phyloP scores from a whole-genome alignment of 2,113 vertebrate species.

The Lophotis ruficrista region DNA sequence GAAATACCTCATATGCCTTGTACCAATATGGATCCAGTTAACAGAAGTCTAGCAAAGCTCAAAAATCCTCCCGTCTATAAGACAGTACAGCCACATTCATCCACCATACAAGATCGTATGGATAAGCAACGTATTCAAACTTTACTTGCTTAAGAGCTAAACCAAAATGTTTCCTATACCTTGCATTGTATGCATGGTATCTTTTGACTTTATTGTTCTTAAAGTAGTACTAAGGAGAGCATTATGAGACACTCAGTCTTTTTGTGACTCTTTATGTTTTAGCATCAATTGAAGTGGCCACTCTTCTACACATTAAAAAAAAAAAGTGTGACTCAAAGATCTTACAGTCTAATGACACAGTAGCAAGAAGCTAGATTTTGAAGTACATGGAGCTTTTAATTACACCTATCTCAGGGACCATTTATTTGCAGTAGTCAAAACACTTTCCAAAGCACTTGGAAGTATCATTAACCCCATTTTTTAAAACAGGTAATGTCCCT shows the following conservation, averaged over 20 bases:
- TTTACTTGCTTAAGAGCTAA: background rate
- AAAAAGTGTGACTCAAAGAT: background rate
- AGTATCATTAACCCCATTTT: background rate
- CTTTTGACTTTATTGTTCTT: background rate
- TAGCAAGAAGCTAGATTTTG: background rate
- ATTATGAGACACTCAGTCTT: background rate
- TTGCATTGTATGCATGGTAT: background rate
- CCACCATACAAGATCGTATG: background rate
- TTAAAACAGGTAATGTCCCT: background rate
- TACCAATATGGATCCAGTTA: background rate
- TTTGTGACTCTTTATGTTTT: background rate
- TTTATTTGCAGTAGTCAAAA: background rate
- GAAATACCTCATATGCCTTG: background rate
- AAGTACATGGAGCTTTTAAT: background rate
- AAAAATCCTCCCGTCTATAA: background rate
- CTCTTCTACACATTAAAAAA: background rate
- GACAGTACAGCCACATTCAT: background rate
- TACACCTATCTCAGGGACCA: background rate
- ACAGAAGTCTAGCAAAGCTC: background rate
- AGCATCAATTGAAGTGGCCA: background rate
- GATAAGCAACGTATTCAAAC: background rate
- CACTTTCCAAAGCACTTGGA: background rate
- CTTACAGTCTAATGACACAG: background rate
- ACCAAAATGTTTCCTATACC: background rate
- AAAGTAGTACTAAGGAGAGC: background rate